These are phyloP conservation scores for Amblyopsis rosae DNA, from an alignment of 2,113 vertebrate species.

Conservation along the genomic window DNA sequence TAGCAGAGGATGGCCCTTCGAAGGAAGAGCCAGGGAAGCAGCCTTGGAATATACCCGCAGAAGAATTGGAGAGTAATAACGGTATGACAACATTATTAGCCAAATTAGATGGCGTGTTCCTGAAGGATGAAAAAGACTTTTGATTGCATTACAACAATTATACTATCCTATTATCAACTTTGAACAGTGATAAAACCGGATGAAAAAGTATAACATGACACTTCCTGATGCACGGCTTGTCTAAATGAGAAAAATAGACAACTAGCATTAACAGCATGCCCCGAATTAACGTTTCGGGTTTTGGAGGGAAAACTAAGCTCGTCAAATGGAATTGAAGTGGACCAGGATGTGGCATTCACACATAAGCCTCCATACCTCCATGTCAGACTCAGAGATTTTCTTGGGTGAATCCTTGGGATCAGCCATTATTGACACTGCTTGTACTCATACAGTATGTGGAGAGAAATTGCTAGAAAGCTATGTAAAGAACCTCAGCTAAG, in stretches of 20 bases:
- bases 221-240: slow-evolving; percentile 1
- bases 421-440: slow-evolving; percentile 27
- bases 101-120: no score
- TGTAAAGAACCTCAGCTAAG: no score
- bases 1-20: no score
- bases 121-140: background rate
- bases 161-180: slow-evolving; percentile 3
- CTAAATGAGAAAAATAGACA: slow-evolving; percentile 5
- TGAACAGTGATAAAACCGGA: slow-evolving; percentile 11
- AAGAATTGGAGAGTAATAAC: no score
- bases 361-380: slow-evolving; percentile 1
- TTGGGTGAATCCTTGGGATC: slow-evolving; percentile 17
- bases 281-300: background rate
- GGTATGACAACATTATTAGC: no score
- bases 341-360: background rate
- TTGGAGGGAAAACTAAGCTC: background rate
- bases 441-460: slow-evolving; percentile 18
- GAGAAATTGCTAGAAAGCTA: slow-evolving; percentile 23
- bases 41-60: no score
- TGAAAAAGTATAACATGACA: slow-evolving; percentile 9
- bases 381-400: background rate
- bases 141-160: slow-evolving; percentile 17
- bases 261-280: slow-evolving; percentile 7
- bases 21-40: no score
- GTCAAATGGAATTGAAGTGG: background rate